Base-by-base conservation (phyloP, 2,888 invertebrate genomes). In the Lacanobia oleracea region DNA sequence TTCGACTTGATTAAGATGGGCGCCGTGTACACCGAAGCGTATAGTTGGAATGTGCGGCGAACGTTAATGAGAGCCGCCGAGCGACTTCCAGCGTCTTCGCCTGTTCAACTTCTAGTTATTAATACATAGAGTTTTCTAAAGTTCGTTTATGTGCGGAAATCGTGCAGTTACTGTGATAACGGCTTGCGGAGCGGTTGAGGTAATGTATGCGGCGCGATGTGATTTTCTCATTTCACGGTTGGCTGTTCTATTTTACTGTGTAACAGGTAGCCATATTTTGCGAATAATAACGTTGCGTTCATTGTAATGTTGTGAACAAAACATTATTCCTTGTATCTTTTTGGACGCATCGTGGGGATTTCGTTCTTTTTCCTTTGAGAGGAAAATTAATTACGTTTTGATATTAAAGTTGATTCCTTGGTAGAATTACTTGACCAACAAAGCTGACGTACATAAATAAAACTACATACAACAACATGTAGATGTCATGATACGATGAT, bases 1-100 rank as follows among this genome's bases (percentile, higher is more conserved):
- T 91, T 91, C 87, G 85, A 86, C 90, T 88, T 90, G 89, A 91
- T 91, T 90, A 90, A 90, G 86, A 86, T 78, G 87, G 85, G 75
- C 72, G 77, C 8, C 75, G 71, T 82, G 81, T 71, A 88, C 88
- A 90, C 81, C 53, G 85, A 67, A 37, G 43, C 71, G 84, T 79
- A 67, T 80, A 81, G 72, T 83, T 77, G 63, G 67, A 81, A 76
- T 75, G 67, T 66, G 72, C 72, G 66, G 68, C 73, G 76, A 77
- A 77, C 76, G 67, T 72, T 83, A 75, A 79, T 76, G 76, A 76
- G 72, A 75, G 62, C 71, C 63, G 56, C 57, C 57, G 68, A 78
- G 61, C 53, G 60, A 53, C 64, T 77, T 59, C 37, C 61, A 66
- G 61, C 54, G 59, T 61, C 67, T 71, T 69, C 54, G 60, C 37